Evolutionary conservation across 2,888 invertebrate genomes (phyloP), one percentile per base, ranked within the genome.

Genomic region (Molanna angustata): DNA sequence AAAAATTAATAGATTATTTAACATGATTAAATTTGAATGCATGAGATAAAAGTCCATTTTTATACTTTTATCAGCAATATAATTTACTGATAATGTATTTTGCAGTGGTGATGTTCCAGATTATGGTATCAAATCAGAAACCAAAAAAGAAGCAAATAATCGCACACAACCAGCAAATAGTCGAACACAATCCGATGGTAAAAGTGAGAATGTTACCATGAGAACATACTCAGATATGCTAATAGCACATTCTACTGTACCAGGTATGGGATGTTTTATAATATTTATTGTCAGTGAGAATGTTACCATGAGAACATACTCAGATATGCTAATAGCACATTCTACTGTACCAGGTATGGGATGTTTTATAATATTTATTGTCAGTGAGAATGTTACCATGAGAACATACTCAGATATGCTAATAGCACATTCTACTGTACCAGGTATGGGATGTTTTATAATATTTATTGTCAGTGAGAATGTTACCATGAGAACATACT

Each of bases 251-350:
- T 84, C 85, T 43, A 84, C 84, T 2, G 68, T 83, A 37, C 79
- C 79, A 49, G 83, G 80, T 77, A 62, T 58, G n/a, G n/a, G n/a
- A n/a, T n/a, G n/a, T n/a, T n/a, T n/a, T n/a, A n/a, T n/a, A n/a
- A n/a, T n/a, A n/a, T n/a, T n/a, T n/a, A n/a, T n/a, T n/a, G n/a
- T n/a, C n/a, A 54, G 54, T 43, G 55, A 21, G 2, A 62, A 62
- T 42, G 58, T 64, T 20, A 62, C 67, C 14, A 57, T 64, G 48
- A 60, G 67, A 33, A 68, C 74, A 41, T 70, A 73, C 64, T 79
- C 80, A 11, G 84, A 86, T 67, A 79, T 84, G 52, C 71, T 86
- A 27, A 76, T 86, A 57, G 84, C 83, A 42, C 80, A 82, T 69
- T 84, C 85, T 43, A 84, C 84, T 2, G 68, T 83, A 37, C 79